A percentile compares a stretch with the other conserved stretches of the same genome.
Evolutionary conservation across 2,113 vertebrate species (phyloP).

Genomic region (Urocolius indicus): DNA sequence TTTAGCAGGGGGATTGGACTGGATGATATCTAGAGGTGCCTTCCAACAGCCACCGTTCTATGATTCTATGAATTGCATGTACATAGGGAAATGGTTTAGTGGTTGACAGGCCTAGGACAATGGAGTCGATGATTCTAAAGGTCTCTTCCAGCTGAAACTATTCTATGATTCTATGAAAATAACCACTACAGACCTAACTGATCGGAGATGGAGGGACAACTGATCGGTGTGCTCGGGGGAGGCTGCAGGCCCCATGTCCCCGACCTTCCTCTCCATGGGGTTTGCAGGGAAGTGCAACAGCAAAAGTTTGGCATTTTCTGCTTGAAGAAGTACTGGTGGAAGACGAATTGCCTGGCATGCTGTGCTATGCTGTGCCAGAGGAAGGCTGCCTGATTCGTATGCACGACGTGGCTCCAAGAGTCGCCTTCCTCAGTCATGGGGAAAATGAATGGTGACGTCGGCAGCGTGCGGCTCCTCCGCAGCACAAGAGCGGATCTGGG

Average conservation of each 20-base stretch:
- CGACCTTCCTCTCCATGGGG: rapidly evolving
- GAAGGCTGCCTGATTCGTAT: slow-evolving; percentile 63
- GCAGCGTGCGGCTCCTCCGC: not conserved
- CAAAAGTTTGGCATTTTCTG: slow-evolving; percentile 32
- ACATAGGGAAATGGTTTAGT: no score
- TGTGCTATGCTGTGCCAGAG: slow-evolving; percentile 51
- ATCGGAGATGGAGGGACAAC: not conserved
- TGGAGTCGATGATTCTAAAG: no score
- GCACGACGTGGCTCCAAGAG: slow-evolving; percentile 14
- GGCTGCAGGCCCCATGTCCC: not conserved
- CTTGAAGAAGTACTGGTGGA: slow-evolving; percentile 31
- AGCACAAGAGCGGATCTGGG: slow-evolving; percentile 51
- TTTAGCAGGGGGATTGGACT: no score
- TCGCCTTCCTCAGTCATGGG: slow-evolving; percentile 71
- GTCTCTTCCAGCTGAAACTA: no score
- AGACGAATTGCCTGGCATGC: slow-evolving; percentile 57
- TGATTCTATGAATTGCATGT: no score
- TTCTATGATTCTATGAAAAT: not conserved
- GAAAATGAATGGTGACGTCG: slow-evolving; percentile 74
- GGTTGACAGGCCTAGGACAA: no score
- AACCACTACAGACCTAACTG: not conserved
- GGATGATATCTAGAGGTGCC: no score
- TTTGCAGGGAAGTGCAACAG: not conserved
- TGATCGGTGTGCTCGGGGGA: rapidly evolving
- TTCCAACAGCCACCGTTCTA: no score